These are phyloP conservation scores for Vanessa atalanta DNA, from an alignment of 1,140 invertebrate genomes.

Conservation along the genomic window DNA sequence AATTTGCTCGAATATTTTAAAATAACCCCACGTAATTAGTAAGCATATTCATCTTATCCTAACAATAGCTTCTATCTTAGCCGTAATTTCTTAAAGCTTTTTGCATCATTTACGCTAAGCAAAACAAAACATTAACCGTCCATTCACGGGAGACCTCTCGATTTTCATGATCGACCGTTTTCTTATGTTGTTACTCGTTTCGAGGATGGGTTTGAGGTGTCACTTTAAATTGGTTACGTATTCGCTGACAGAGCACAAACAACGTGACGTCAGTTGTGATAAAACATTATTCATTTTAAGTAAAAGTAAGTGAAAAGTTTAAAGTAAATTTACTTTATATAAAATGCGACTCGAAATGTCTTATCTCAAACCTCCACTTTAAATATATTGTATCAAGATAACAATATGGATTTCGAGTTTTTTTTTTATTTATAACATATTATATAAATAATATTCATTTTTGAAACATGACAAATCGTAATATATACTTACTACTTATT, in stretches of 20 bases:
- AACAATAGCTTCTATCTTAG: constrained; percentile 41
- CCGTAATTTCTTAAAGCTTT: constrained; percentile 62
- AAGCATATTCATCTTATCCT: constrained; percentile 20
- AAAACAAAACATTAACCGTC: constrained; percentile 49
- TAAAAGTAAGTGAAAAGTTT: constrained; percentile 10
- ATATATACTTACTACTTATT: too few relatives aligned
- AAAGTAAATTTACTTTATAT: neutral
- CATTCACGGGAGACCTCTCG: constrained; percentile 28
- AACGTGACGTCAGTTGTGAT: constrained; percentile 28
- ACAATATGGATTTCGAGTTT: too few relatives aligned
- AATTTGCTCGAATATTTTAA: too few relatives aligned
- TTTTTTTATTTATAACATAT: too few relatives aligned
- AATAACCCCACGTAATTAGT: constrained; percentile 1
- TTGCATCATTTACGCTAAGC: constrained; percentile 59
- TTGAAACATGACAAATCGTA: too few relatives aligned
- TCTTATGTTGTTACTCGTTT: constrained; percentile 20
- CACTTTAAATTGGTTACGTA: constrained; percentile 27
- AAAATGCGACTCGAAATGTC: too few relatives aligned
- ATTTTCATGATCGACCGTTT: constrained; percentile 37
- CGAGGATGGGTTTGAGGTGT: constrained; percentile 13
- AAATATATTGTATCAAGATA: too few relatives aligned
- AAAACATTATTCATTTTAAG: constrained; percentile 13
- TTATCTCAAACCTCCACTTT: too few relatives aligned
- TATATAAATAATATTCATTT: too few relatives aligned
- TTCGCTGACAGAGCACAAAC: constrained; percentile 30